phyloP scores from a whole-genome alignment of 2,113 vertebrate species.

The Aepyceros melampus region DNA sequence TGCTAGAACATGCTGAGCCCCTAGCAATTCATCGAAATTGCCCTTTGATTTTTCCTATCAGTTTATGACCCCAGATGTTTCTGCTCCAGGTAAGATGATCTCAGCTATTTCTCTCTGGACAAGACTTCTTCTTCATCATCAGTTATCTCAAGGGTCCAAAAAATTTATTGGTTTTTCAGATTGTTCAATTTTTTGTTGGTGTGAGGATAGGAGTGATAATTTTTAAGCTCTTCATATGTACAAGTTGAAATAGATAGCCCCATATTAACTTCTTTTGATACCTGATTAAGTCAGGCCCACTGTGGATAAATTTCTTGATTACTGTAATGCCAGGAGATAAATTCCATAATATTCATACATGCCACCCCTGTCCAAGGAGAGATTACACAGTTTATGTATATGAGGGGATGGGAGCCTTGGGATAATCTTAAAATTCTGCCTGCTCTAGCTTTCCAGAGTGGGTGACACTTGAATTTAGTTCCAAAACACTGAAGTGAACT shows the following conservation, averaged over 20 bases:
- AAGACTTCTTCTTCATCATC: neutral
- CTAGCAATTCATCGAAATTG: neutral
- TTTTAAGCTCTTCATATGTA: neutral
- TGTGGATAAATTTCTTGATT: neutral
- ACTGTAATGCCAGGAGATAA: neutral
- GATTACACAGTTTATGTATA: fast-evolving
- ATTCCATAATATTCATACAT: neutral
- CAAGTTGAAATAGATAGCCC: neutral
- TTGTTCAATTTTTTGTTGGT: neutral
- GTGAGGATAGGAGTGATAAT: neutral
- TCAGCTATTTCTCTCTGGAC: neutral
- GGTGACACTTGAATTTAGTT: neutral
- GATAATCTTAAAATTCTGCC: neutral
- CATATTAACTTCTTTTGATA: neutral
- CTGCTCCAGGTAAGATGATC: neutral
- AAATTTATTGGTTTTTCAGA: neutral
- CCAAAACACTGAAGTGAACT: neutral
- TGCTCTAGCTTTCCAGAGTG: neutral
- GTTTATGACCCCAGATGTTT: neutral
- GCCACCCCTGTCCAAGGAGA: neutral
- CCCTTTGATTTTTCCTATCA: neutral
- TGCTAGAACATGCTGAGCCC: neutral
- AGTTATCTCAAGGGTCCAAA: neutral
- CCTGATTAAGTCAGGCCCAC: neutral
- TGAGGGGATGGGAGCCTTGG: neutral